Base-by-base conservation (phyloP, 2,113 vertebrate genomes). In the Myodes glareolus region DNA sequence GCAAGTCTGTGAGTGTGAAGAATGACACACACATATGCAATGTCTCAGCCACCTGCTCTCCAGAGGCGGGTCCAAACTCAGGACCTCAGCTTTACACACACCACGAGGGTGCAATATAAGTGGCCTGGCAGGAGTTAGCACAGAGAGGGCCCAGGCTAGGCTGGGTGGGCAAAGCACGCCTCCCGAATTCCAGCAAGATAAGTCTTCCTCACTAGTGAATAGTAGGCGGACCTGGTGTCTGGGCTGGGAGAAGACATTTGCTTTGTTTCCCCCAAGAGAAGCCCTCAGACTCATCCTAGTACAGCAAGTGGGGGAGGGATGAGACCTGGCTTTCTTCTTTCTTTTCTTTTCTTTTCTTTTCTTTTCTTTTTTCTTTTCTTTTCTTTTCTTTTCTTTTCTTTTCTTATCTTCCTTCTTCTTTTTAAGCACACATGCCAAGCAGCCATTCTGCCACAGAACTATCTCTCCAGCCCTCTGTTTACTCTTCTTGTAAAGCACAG, bases 1-100 rank as follows among this genome's bases (percentile, higher is more conserved):
- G 96, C 17, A 11, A 70, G 33, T 7, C 77, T 94, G 97, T 63
- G 27, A 93, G 36, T 17, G 39, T 65, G n/a, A 80, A 80, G 5
- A 61, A 39, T 25, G 42, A 4, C 42, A 1, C 31, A 21, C 65
- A 21, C 65, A 14, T 36, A 39, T 1, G 50, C n/a, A 9, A 5
- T 11, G 68, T 36, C 47, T 2, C 39, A 16, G 73, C 39, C 39
- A 45, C 29, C 73, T 63, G 73, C 39, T 75, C 88, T 47, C 61
- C 61, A 27, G 23, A 13, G 33, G 0, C 0, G 21, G 10, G 23
- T 47, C 61, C 0, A 31, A 33, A 76, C 14, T 2, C 70, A 12
- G 6, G 25, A 6, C 58, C 50, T 45, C 42, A 36, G 81, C 45
- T 52, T 47, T 31, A 23, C 31, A 4, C 65, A 45, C 92, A 63